These are phyloP conservation scores for Drosophila teissieri DNA, from an alignment of 1,140 invertebrate genomes.

Conservation along the genomic window DNA sequence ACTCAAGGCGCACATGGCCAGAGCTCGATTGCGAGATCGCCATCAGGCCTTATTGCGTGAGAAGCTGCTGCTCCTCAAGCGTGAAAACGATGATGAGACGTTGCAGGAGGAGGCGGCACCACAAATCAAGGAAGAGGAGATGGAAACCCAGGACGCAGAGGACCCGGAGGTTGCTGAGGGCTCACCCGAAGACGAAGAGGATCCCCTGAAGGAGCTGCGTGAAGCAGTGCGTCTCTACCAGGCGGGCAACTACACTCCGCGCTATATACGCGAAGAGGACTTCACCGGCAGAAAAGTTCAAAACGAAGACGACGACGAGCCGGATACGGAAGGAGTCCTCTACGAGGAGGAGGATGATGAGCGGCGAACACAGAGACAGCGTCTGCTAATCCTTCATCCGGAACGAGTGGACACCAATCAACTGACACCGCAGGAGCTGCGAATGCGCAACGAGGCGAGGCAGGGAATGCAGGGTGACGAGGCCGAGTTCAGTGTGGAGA, in stretches of 20 bases:
- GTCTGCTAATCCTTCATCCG: conserved; percentile 53
- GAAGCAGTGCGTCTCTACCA: conserved; percentile 88
- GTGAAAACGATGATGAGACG: conserved; percentile 85
- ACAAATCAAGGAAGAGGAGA: conserved; percentile 26
- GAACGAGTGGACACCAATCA: conserved; percentile 42
- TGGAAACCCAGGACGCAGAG: conserved; percentile 10
- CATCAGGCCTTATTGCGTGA: conserved; percentile 96
- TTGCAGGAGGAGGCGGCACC: conserved; percentile 4
- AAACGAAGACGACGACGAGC: conserved; percentile 82
- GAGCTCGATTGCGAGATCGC: conserved; percentile 94
- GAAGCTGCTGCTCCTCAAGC: conserved; percentile 95
- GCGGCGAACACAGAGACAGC: conserved; percentile 53
- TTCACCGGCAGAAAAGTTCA: conserved; percentile 46
- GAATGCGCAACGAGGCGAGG: conserved; percentile 91
- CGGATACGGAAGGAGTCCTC: conserved; percentile 92
- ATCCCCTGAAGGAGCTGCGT: conserved; percentile 87
- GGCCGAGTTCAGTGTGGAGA: conserved; percentile 96
- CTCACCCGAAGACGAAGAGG: conserved; percentile 64
- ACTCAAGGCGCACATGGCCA: conserved; percentile 97
- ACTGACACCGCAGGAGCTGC: conserved; percentile 86
- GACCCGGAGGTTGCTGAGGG: conserved; percentile 12
- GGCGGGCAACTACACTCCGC: conserved; percentile 93
- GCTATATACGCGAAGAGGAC: conserved; percentile 86
- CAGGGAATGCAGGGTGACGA: conserved; percentile 96
- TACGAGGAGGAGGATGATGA: conserved; percentile 67